Percentiles rank a stretch among this genome's conserved stretches.
These are phyloP conservation scores for Pollachius pollachius DNA, from an alignment of 2,113 vertebrate genomes.

Conservation along the genomic window DNA sequence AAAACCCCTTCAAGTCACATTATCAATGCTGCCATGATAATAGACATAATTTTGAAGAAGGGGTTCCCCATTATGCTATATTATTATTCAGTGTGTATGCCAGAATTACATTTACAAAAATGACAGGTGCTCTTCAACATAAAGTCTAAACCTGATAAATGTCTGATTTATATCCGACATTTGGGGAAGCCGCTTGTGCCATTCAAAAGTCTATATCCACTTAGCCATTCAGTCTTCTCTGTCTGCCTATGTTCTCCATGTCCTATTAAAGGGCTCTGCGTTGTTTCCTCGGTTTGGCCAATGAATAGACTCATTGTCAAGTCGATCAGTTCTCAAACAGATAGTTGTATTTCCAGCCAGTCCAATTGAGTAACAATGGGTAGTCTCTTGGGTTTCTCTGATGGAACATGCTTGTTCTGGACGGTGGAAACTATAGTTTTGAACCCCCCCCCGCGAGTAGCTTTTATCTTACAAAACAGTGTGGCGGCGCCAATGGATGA, in stretches of 20 bases:
- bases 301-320: conserved; percentile 51
- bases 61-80: too few species aligned
- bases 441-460: too few species aligned
- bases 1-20: too few species aligned
- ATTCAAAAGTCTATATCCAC: background rate
- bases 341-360: conserved; percentile 57
- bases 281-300: conserved; percentile 37
- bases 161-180: too few species aligned
- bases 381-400: conserved; percentile 36
- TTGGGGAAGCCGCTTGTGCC: background rate
- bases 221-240: conserved; percentile 12
- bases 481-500: background rate
- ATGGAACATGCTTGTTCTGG: conserved; percentile 27
- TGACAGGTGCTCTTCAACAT: too few species aligned
- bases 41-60: too few species aligned
- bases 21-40: too few species aligned
- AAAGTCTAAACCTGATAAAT: too few species aligned
- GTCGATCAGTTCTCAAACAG: conserved; percentile 28
- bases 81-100: too few species aligned
- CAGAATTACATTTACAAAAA: too few species aligned
- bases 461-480: conserved; percentile 23
- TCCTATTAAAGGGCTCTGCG: conserved; percentile 7
- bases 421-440: conserved; percentile 9
- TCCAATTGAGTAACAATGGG: conserved; percentile 49
- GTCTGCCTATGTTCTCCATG: conserved; percentile 22